Evolutionary conservation across 2,113 vertebrate genomes (phyloP), one percentile per base, ranked within the genome.

Genomic region (Rhynchopsitta pachyrhyncha): DNA sequence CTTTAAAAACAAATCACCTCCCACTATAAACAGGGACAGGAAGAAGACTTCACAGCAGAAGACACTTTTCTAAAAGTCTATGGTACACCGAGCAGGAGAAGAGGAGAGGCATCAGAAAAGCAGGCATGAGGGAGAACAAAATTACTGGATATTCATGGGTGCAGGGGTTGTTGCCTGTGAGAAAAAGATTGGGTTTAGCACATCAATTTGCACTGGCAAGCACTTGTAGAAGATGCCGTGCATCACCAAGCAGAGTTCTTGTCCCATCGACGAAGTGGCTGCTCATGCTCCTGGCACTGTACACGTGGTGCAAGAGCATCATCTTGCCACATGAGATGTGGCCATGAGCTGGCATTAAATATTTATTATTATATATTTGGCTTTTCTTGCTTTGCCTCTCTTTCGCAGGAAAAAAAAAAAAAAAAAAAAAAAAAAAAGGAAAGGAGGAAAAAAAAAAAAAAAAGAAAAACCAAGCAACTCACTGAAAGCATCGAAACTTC

Each of bases 251-350:
- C 8, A 31, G 47, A 55, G 68, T 14, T 44, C 33, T 35, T 1
- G 1, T 69, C 49, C 59, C 77, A 14, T 5, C 31, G 18, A n/a
- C 0, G 1, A 0, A 0, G 19, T 1, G 4, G 47, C 86, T 53
- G 42, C 31, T 88, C 27, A 55, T 2, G 0, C 42, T 17, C 31
- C 10, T 1, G 1, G 47, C 67, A 4, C 0, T 1, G n/a, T 69
- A 23, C 0, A 0, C 9, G 1, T 33, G 0, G 0, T 1, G 59
- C 49, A 20, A 41, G 17, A 31, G 31, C 90, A 8, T 33, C 39
- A 29, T 31, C 67, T 57, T 19, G 13, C 69, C 71, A 77, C 39
- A 2, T 1, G 33, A 68, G 31, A 41, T 6, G 10, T 1, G 31
- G 24, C 50, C 31, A 2, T 14, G 14, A 57, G 14, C 57, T 60